A percentile compares a stretch with the other conserved stretches of the same genome.
Conservation (phyloP, 2,888 invertebrate species). For the Melinopterus prodromus region DNA sequence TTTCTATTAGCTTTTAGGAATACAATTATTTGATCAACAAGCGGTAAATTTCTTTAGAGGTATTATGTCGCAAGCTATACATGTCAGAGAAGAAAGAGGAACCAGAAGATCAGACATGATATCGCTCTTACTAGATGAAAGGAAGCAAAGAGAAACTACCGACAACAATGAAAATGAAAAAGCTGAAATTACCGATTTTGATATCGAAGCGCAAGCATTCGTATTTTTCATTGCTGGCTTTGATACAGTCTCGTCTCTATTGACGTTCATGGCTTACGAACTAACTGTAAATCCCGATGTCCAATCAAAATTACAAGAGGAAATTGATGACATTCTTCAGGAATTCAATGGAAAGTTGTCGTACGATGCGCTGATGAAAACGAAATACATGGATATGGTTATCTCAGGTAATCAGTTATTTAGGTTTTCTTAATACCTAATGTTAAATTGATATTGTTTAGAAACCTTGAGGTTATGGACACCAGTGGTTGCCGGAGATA, state of each 20-base stretch:
- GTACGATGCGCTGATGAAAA: conserved; percentile 60
- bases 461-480: conserved; percentile 52
- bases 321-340: conserved; percentile 51
- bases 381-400: conserved; percentile 66
- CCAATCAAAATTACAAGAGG: conserved; percentile 54
- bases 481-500: conserved; percentile 41
- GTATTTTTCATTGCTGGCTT: conserved; percentile 37
- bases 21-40: conserved; percentile 53
- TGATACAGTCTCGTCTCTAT: conserved; percentile 51
- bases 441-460: conserved; percentile 43
- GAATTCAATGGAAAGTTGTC: conserved; percentile 54
- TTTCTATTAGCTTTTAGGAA: conserved; percentile 43
- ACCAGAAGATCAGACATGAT: conserved; percentile 58
- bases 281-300: conserved; percentile 55
- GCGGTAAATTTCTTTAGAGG: conserved; percentile 45
- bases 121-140: conserved; percentile 64
- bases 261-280: conserved; percentile 55
- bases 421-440: not conserved
- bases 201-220: conserved; percentile 35
- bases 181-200: conserved; percentile 29
- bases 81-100: conserved; percentile 37
- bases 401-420: not conserved
- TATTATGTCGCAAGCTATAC: conserved; percentile 42
- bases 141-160: conserved; percentile 49
- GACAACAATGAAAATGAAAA: conserved; percentile 32